Evolutionary conservation across 35 echinoderm and acorn worm genomes (phyloP).

Genomic region (Eucidaris tribuloides): DNA sequence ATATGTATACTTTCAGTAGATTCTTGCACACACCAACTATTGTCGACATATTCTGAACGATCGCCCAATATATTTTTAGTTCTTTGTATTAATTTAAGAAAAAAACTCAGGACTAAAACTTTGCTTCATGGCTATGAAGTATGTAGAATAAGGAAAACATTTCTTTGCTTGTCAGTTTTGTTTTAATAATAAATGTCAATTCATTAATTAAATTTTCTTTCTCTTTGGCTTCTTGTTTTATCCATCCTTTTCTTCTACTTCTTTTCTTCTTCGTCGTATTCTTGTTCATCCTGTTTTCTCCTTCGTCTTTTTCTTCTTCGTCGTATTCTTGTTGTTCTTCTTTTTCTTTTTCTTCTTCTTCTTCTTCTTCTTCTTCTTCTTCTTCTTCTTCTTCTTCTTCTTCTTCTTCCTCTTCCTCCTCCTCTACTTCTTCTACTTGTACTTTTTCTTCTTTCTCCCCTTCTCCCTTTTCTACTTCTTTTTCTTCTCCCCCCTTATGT

Average conservation of each 20-base stretch:
- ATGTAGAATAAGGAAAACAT: no score
- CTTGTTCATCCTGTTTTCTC: background rate
- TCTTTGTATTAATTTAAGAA: no score
- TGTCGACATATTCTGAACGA: no score
- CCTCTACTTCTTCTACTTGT: background rate
- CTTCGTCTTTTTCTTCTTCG: background rate
- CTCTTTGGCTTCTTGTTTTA: background rate
- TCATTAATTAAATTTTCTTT: no score
- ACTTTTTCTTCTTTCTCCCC: background rate
- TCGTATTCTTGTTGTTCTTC: background rate
- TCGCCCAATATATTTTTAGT: no score
- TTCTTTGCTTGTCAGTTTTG: no score
- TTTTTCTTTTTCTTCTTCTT: background rate
- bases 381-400: background rate
- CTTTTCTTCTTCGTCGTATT: background rate
- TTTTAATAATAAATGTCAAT: no score
- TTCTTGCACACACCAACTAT: no score
- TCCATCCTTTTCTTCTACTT: background rate
- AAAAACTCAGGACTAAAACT: no score
- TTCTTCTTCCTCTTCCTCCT: background rate
- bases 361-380: background rate
- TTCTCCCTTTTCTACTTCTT: background rate
- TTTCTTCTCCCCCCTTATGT: background rate
- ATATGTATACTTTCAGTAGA: no score
- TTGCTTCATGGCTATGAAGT: no score